Evolutionary conservation across 1,140 invertebrate species (phyloP), one percentile per base, ranked within the genome.

Genomic region (Drosophila orosa): DNA sequence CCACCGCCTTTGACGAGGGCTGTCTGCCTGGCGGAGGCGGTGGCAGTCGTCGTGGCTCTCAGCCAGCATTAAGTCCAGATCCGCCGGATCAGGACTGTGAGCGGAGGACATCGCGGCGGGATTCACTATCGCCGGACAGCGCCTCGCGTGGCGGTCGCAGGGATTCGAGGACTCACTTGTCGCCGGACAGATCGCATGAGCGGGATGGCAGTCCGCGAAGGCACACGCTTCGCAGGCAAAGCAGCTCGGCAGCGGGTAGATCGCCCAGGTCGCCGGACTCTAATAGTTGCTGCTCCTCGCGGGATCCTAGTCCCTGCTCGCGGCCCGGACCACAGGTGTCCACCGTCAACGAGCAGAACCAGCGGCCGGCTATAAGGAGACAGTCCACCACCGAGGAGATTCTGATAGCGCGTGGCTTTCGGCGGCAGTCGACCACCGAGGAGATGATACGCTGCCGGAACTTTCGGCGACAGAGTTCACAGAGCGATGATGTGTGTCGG

Each of bases 301-400:
- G 94, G 50, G 95, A 96, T 82, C 95, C 95, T 1, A 96, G 95
- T 82, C 95, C 95, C 0, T 95, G 95, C 66, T 95, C 95, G 8
- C 92, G 95, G 12, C 92, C 92, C 13, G 50, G 50, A 5, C 93
- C 92, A 5, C 93, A 93, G 3, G 91, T 93, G 13, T 93, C 94
- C 76, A 89, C 92, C 29, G 80, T 81, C 8, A 6, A 9, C 1
- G 94, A 95, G 78, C 94, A 95, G 57, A 83, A 76, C 33, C 78
- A 84, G 29, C 74, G 91, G 0, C 96, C 95, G 12, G 94, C 95
- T 48, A 96, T 97, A 24, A 93, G 97, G 73, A 93, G 97, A 75
- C 97, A 98, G 93, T 98, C 97, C 9, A 98, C 97, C 1, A 98
- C 97, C 1, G 96, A 97, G 91, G 97, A 98, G 92, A 98, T 98